Base-by-base conservation (phyloP, 2,113 vertebrate species). In the Haplochromis burtoni region DNA sequence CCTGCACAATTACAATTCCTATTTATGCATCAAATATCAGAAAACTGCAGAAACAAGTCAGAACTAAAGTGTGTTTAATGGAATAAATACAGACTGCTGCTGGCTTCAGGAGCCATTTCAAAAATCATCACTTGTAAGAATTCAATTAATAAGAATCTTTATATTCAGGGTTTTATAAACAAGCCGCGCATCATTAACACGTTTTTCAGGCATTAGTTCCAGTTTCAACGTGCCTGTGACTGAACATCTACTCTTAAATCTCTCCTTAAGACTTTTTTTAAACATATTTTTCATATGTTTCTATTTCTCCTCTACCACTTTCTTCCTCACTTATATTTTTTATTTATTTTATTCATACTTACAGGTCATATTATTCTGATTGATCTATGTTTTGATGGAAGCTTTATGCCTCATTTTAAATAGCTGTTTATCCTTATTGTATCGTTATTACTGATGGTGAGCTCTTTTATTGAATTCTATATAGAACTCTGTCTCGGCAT, bases 21-120 rank as follows among this genome's bases (percentile, higher is more conserved):
- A 40, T 71, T 42, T 40, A 40, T 71, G n/a, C n/a, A 71, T 71
- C n/a, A 71, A 24, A 71, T 40, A 71, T 42, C 66, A 71, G 66
- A 42, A 71, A 24, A 24, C 12, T 16, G 35, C 66, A 71, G 66
- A 40, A 40, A 40, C 7, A 42, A 42, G n/a, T 40, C n/a, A 14
- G 12, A 1, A 40, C 12, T 71, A 14, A 71, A 71, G n/a, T 16
- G 12, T 42, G 35, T 24, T 42, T 24, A 40, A 40, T 6, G 13
- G 13, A 40, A 71, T 42, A 71, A 71, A 66, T 21, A 71, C 35
- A 71, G 66, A 40, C 12, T 42, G 2, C 35, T 40, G 35, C 35
- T 71, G 61, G 66, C 35, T 71, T 6, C n/a, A 40, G 38, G 66
- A 40, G 35, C 7, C 63, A 16, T 24, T 40, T 71, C 35, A 71